Conservation (phyloP, 2,113 vertebrate species). For the Agapornis roseicollis region DNA sequence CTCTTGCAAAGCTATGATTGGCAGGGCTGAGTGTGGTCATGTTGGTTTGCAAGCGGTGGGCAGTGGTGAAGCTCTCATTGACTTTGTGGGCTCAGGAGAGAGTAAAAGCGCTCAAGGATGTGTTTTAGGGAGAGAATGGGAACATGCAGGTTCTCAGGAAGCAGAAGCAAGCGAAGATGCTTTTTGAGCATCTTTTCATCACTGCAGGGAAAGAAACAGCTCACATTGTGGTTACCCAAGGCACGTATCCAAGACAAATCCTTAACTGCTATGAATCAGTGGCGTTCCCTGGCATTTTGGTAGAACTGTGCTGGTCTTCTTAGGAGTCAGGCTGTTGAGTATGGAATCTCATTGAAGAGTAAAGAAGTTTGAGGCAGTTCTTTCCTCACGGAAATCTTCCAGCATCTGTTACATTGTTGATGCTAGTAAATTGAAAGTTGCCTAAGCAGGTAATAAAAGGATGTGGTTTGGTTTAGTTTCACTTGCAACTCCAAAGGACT, state of each 20-base stretch:
- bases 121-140: background rate
- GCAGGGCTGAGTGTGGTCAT: background rate
- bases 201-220: fast-evolving
- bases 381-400: background rate
- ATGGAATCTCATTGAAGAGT: background rate
- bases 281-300: background rate
- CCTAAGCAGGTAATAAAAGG: background rate
- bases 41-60: background rate
- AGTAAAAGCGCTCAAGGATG: background rate
- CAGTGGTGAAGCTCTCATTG: background rate
- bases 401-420: background rate
- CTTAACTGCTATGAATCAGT: background rate
- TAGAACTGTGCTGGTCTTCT: background rate
- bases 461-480: background rate
- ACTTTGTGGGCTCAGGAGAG: background rate
- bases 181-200: background rate
- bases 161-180: background rate
- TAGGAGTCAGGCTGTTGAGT: background rate
- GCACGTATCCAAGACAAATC: fast-evolving
- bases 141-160: background rate
- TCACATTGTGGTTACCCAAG: fast-evolving
- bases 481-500: background rate
- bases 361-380: background rate
- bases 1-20: background rate
- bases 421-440: background rate